A percentile compares a stretch with the other conserved stretches of the same genome.
These are phyloP conservation scores for Endotricha flammealis DNA, from an alignment of 2,888 invertebrate species.

Conservation along the genomic window DNA sequence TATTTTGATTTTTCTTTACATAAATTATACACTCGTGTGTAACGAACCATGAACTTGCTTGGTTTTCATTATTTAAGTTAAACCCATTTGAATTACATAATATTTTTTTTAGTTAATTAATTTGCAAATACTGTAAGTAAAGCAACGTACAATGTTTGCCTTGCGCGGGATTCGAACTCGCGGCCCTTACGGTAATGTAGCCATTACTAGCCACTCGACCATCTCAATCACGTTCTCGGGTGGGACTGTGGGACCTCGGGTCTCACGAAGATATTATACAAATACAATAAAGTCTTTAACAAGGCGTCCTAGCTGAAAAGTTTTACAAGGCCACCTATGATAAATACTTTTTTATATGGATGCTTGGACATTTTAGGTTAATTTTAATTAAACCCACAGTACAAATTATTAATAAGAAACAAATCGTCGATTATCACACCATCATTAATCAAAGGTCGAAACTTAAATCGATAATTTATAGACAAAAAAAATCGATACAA, in stretches of 20 bases:
- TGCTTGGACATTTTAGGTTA: not conserved
- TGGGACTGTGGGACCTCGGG: too few species aligned
- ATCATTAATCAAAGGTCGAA: slow-evolving; percentile 41
- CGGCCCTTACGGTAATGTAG: too few species aligned
- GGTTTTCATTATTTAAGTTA: not conserved
- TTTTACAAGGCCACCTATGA: too few species aligned
- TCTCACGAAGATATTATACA: too few species aligned
- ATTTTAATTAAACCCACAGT: not conserved
- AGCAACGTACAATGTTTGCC: too few species aligned
- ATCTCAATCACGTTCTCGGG: too few species aligned
- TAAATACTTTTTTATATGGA: too few species aligned
- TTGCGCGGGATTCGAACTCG: too few species aligned
- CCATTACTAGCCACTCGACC: too few species aligned
- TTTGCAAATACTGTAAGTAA: too few species aligned
- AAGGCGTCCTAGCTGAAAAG: too few species aligned
- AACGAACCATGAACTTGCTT: slow-evolving; percentile 19
- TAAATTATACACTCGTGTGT: slow-evolving; percentile 44
- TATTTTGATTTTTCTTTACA: slow-evolving; percentile 40
- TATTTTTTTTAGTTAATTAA: not conserved
- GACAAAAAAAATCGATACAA: slow-evolving; percentile 51
- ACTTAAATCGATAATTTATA: slow-evolving; percentile 52
- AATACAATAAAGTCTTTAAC: too few species aligned
- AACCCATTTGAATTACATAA: not conserved
- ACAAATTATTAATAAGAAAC: slow-evolving; percentile 20
- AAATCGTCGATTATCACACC: slow-evolving; percentile 25